Evolutionary conservation across 2,113 vertebrate genomes (phyloP).

Genomic region (Phocoena phocoena): DNA sequence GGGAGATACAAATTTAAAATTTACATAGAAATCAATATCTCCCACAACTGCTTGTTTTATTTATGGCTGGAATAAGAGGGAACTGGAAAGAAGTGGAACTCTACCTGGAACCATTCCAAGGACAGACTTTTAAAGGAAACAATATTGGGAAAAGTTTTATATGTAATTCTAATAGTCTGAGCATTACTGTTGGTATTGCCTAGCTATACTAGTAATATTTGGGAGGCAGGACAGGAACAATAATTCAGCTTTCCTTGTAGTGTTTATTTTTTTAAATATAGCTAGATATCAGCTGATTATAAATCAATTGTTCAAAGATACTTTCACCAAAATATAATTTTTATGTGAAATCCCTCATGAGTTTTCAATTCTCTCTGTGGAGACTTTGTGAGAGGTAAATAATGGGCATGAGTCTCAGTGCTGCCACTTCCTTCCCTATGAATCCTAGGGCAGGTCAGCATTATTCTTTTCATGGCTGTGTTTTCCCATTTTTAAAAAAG

Average conservation of each 20-base stretch:
- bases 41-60: neutral
- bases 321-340: neutral
- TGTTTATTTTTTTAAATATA: neutral
- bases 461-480: neutral
- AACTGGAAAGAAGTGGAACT: neutral
- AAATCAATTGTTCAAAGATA: neutral
- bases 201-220: neutral
- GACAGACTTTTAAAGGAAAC: neutral
- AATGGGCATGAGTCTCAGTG: neutral
- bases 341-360: neutral
- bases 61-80: neutral
- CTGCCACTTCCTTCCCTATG: neutral
- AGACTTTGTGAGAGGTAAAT: neutral
- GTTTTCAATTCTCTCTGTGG: neutral
- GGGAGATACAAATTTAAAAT: neutral
- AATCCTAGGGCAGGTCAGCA: neutral
- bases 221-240: neutral
- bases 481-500: neutral
- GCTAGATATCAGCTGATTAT: neutral
- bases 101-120: neutral
- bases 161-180: neutral
- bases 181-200: neutral
- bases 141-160: neutral
- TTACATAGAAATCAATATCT: neutral
- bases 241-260: neutral